Evolutionary conservation across 2,113 vertebrate species (phyloP).

Genomic region (Melospiza georgiana): DNA sequence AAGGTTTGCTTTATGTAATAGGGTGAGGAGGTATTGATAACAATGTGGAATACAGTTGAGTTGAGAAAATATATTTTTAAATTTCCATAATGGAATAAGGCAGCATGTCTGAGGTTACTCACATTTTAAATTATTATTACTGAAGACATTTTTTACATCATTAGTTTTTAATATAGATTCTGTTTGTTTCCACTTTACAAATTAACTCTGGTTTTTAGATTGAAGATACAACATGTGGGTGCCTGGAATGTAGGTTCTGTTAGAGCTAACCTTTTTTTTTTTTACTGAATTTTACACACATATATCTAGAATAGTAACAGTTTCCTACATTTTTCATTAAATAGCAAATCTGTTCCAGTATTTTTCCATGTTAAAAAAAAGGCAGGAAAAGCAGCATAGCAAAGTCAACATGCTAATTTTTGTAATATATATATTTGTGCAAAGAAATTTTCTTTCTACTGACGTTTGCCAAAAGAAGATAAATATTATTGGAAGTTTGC

Average conservation of each 20-base stretch:
- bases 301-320: background rate
- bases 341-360: background rate
- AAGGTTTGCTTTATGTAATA: conserved; percentile 25
- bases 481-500: background rate
- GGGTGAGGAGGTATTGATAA: conserved; percentile 31
- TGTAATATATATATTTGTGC: background rate
- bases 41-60: conserved; percentile 2
- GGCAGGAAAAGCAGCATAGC: background rate
- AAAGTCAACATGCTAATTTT: background rate
- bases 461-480: background rate
- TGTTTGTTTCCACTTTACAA: conserved; percentile 10
- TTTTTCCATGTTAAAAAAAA: background rate
- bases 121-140: conserved; percentile 51
- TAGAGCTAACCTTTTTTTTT: background rate
- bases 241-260: background rate
- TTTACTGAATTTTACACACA: background rate
- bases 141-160: conserved; percentile 60
- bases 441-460: background rate
- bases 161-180: conserved; percentile 62
- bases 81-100: conserved; percentile 57
- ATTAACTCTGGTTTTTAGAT: background rate
- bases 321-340: background rate
- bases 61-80: conserved; percentile 29
- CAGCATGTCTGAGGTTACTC: conserved; percentile 56
- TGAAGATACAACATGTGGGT: background rate